Evolutionary conservation across 2,888 invertebrate genomes (phyloP).

Genomic region (Gryllus longicercus): DNA sequence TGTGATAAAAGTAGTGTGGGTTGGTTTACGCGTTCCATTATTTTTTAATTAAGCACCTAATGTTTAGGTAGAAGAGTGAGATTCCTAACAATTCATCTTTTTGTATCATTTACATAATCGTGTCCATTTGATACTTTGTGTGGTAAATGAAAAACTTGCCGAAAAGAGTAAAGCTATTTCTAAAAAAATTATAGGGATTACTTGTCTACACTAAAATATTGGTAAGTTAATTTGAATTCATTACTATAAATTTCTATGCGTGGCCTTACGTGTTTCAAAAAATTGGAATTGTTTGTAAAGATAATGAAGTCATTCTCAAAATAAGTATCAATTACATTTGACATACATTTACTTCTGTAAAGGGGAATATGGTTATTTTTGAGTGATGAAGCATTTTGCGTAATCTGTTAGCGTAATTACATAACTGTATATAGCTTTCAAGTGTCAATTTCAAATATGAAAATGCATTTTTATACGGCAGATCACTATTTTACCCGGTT

Average conservation of each 20-base stretch:
- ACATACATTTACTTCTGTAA: not conserved
- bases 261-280: slow-evolving; percentile 17
- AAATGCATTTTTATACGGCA: slow-evolving; percentile 17
- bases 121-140: not conserved
- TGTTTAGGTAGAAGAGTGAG: not conserved
- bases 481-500: slow-evolving; percentile 11
- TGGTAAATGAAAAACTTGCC: not conserved
- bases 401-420: slow-evolving; percentile 6
- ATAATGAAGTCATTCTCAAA: not conserved
- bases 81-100: not conserved
- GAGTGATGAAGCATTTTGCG: not conserved
- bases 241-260: not conserved
- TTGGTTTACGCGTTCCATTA: not conserved
- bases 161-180: not conserved
- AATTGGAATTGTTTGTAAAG: not conserved
- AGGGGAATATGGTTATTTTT: not conserved
- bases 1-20: not conserved
- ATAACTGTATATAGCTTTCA: slow-evolving; percentile 17
- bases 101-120: not conserved
- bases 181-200: not conserved
- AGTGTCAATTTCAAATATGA: slow-evolving; percentile 17
- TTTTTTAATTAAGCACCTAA: not conserved
- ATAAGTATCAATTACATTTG: not conserved
- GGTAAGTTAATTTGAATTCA: not conserved
- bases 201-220: not conserved